Conservation (phyloP, 2,888 invertebrate species). For the Stenchaetothrips biformis region DNA sequence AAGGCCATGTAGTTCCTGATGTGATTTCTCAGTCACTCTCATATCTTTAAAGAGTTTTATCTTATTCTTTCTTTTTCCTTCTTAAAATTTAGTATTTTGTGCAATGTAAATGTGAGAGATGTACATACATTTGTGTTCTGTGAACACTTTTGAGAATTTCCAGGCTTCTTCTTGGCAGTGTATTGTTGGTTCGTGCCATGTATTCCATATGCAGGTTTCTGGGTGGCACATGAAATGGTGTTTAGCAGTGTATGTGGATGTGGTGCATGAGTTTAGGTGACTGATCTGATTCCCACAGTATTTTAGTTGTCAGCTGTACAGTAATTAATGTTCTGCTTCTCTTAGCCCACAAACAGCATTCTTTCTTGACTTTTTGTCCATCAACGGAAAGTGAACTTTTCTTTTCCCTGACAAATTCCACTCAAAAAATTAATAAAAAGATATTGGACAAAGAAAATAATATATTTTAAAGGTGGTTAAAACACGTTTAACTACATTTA, state of each 20-base stretch:
- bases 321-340: slow-evolving; percentile 22
- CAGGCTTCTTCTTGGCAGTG: neutral
- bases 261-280: slow-evolving; percentile 23
- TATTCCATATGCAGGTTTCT: slow-evolving; percentile 19
- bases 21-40: neutral
- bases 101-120: neutral
- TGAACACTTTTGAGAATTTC: neutral
- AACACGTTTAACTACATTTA: slow-evolving; percentile 13
- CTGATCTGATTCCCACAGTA: slow-evolving; percentile 24
- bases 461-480: slow-evolving; percentile 14
- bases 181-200: neutral
- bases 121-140: neutral
- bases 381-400: slow-evolving; percentile 8
- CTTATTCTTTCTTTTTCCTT: neutral
- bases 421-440: slow-evolving; percentile 20
- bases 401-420: slow-evolving; percentile 22
- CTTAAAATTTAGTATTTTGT: neutral
- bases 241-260: neutral
- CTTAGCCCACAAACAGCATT: slow-evolving; percentile 24
- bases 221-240: neutral
- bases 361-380: slow-evolving; percentile 12
- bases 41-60: neutral
- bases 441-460: slow-evolving; percentile 14
- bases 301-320: slow-evolving; percentile 25
- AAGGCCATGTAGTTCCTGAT: neutral